These are phyloP conservation scores for Andrena trimmerana DNA, from an alignment of 2,888 invertebrate genomes.

Conservation along the genomic window DNA sequence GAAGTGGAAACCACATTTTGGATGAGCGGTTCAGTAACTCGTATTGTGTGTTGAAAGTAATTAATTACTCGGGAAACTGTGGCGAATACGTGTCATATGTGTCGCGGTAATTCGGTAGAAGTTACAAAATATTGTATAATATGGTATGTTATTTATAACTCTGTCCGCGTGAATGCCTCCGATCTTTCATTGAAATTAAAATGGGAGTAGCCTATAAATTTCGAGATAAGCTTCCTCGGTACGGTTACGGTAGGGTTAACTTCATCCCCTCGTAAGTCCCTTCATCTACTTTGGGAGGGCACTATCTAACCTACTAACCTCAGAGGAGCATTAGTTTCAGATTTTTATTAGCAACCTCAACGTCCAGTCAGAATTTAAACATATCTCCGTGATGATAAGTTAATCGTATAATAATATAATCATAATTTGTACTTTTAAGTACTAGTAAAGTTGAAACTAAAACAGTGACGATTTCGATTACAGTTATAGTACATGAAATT, in stretches of 20 bases:
- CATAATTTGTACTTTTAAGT: background rate
- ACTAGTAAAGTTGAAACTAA: background rate
- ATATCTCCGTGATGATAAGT: background rate
- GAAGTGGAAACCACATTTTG: conserved; percentile 12
- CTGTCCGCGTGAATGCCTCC: background rate
- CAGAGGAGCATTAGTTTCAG: conserved; percentile 12
- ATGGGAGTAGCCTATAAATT: background rate
- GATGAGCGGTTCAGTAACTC: background rate
- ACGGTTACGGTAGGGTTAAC: conserved; percentile 6
- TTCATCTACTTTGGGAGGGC: conserved; percentile 1
- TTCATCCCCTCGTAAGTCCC: conserved; percentile 15
- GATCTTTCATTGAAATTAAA: background rate
- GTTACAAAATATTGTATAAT: background rate
- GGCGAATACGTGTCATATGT: background rate
- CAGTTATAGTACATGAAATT: too few species aligned
- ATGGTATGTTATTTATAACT: background rate
- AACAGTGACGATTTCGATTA: background rate
- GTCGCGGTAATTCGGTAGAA: background rate
- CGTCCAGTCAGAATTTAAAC: background rate
- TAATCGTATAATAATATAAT: background rate
- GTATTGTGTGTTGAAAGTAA: background rate
- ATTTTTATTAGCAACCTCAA: background rate
- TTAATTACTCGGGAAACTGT: conserved; percentile 12
- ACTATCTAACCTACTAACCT: conserved; percentile 24
- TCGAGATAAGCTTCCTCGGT: conserved; percentile 2